Evolutionary conservation across 2,797 vertebrate genomes (phyloP), one percentile per base, ranked within the genome.

Genomic region (Delichon dasypus): DNA sequence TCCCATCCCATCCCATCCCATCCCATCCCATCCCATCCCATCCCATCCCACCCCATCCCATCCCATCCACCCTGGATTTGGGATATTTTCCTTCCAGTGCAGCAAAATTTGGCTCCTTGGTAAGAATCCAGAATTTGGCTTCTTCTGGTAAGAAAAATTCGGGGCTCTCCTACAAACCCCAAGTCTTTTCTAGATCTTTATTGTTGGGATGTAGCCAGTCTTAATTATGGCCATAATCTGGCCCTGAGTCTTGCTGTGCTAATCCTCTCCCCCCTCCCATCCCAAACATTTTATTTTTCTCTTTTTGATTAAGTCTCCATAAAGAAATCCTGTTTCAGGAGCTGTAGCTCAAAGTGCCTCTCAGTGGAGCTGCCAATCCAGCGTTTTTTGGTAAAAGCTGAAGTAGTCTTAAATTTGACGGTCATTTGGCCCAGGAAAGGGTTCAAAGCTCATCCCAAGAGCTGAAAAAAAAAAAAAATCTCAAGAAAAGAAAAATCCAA

Each of bases 81-180:
- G 30, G 48, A 34, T 34, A 34, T 53, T 64, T 76, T 27, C 57
- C 14, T n/a, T 23, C 11, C 58, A 42, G 7, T 30, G 40, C n/a
- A 38, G 50, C 50, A 65, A 47, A 55, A 38, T 47, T 20, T 32
- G 27, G 21, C 12, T 38, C 38, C 12, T 11, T 38, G 38, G 38
- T 38, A 38, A 38, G 38, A 38, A 38, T 11, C 38, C 38, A 38
- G 38, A 38, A 38, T 38, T 20, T 32, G 27, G 21, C 13, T 78
- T 20, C 5, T 45, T 55, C 11, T 32, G 38, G 32, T 44, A 11
- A 13, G 38, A 42, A 62, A 64, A 77, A 44, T 5, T 34, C 45
- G 15, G 20, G 22, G 14, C 30, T 65, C 8, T 20, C 0, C 38
- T 29, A 2, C 4, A 36, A 38, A 38, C 3, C 4, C 53, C 1